phyloP scores from a whole-genome alignment of 2,113 vertebrate genomes.

The Rynchops niger region DNA sequence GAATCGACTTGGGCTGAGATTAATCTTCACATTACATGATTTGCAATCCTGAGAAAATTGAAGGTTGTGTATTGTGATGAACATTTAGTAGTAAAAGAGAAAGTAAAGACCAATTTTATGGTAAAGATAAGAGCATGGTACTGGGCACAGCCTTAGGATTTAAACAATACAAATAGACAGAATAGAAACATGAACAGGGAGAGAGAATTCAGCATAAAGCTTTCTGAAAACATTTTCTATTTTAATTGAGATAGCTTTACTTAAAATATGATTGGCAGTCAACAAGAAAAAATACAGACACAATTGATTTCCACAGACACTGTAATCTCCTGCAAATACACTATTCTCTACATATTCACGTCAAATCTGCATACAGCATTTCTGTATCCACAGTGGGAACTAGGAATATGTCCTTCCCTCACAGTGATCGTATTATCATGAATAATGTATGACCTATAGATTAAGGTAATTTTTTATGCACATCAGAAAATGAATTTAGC shows the following conservation, averaged over 20 bases:
- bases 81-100: background rate
- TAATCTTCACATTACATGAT: background rate
- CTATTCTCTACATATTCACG: background rate
- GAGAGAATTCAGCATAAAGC: background rate
- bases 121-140: background rate
- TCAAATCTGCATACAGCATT: background rate
- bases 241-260: background rate
- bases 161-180: background rate
- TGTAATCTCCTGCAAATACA: background rate
- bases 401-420: background rate
- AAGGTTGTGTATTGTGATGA: background rate
- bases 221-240: background rate
- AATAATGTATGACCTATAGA: background rate
- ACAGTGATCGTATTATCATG: background rate
- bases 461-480: background rate
- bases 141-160: background rate
- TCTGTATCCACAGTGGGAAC: background rate
- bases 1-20: fast-evolving
- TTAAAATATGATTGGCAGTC: background rate
- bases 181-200: background rate
- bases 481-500: background rate
- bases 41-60: background rate
- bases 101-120: background rate
- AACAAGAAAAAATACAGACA: background rate
- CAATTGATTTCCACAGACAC: background rate